Evolutionary conservation across 2,797 vertebrate genomes (phyloP).

Genomic region (Paramormyrops hopkinsi): DNA sequence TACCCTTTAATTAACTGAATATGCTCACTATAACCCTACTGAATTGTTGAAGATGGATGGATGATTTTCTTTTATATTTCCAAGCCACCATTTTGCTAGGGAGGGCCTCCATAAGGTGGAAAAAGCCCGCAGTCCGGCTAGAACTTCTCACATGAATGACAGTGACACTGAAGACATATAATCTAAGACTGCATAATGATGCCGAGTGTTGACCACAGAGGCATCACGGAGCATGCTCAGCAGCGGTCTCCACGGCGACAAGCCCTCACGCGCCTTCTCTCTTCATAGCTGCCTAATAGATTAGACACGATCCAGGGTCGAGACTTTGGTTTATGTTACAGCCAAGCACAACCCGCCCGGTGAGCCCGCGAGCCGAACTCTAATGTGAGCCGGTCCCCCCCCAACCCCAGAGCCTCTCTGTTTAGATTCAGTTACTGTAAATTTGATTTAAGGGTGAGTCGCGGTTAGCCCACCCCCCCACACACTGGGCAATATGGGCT

Average conservation of each 20-base stretch:
- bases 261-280: not conserved
- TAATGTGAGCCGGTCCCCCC: not conserved
- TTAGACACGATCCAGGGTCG: not conserved
- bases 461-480: not conserved
- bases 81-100: not conserved
- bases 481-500: not conserved
- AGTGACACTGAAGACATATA: not conserved
- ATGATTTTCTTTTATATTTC: not conserved
- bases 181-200: not conserved
- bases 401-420: not conserved
- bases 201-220: not conserved
- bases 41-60: not conserved
- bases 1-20: not conserved
- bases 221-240: not conserved
- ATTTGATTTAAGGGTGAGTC: conserved; percentile 4
- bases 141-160: not conserved
- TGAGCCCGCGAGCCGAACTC: not conserved
- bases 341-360: not conserved
- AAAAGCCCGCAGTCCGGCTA: not conserved
- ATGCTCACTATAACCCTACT: not conserved
- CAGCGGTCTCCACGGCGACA: not conserved
- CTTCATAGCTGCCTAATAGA: conserved; percentile 3
- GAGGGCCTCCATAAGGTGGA: not conserved
- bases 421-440: conserved; percentile 21
- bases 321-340: conserved; percentile 15